phyloP scores from a whole-genome alignment of 2,888 invertebrate genomes.

The Ornithoptera priamus region DNA sequence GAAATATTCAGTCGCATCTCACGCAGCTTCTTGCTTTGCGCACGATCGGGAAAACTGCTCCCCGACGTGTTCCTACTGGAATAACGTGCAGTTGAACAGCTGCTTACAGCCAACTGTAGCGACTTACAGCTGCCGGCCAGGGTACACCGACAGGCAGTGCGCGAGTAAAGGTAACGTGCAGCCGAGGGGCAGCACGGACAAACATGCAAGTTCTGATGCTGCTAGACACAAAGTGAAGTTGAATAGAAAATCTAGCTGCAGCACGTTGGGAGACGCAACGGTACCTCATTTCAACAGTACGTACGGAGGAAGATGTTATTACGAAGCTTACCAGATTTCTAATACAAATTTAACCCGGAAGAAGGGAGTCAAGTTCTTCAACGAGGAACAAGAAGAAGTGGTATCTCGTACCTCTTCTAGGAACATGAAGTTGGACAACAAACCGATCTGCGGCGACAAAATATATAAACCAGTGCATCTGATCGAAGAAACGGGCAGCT shows the following conservation, averaged over 20 bases:
- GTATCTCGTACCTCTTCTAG: not conserved
- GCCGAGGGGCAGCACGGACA: no score
- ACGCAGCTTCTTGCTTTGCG: not conserved
- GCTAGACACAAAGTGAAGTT: not conserved
- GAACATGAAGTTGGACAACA: not conserved
- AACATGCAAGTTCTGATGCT: no score
- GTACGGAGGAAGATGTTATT: not conserved
- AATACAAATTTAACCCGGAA: not conserved
- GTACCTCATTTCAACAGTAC: not conserved
- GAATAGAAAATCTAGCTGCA: not conserved
- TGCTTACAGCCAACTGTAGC: not conserved
- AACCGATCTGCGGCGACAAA: not conserved
- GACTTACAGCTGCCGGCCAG: not conserved
- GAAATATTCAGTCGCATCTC: constrained; percentile 16
- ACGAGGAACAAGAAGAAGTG: not conserved
- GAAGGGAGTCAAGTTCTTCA: not conserved
- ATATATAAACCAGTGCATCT: not conserved
- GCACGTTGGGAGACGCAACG: not conserved
- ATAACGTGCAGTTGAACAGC: not conserved
- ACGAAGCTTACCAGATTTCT: not conserved
- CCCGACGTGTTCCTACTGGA: not conserved
- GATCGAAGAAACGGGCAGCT: constrained; percentile 2
- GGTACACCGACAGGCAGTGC: not conserved
- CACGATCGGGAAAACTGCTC: not conserved
- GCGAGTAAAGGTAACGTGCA: no score